Conservation (phyloP, 1,140 invertebrate genomes). For the Microplitis demolitor region DNA sequence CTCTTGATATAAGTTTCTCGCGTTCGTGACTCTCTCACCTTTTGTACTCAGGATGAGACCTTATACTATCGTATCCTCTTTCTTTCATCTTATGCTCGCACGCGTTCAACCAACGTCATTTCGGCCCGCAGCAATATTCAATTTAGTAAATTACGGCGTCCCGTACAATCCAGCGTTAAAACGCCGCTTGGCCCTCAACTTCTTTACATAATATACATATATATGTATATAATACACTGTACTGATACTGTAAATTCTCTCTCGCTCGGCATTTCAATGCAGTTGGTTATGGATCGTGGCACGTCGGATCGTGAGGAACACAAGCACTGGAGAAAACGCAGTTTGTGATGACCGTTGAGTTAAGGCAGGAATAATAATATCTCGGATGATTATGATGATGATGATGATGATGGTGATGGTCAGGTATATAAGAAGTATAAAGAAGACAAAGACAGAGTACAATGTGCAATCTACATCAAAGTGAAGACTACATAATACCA, state of each 20-base stretch:
- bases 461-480: conserved; percentile 11
- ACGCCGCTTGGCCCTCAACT: not conserved
- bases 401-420: too few species aligned
- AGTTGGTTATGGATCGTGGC: not conserved
- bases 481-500: not conserved
- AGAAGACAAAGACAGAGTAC: not conserved
- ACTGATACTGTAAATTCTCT: not conserved
- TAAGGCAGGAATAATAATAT: not conserved
- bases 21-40: conserved; percentile 8
- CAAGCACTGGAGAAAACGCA: not conserved
- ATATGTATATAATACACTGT: not conserved
- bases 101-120: conserved; percentile 27
- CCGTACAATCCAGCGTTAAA: conserved; percentile 26
- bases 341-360: not conserved
- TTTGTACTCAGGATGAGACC: not conserved
- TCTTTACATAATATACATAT: not conserved
- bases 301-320: conserved; percentile 4
- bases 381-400: too few species aligned
- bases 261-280: not conserved
- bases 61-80: not conserved
- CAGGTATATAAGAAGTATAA: not conserved
- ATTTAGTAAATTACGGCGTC: conserved; percentile 46
- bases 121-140: conserved; percentile 43
- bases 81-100: not conserved
- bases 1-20: conserved; percentile 10